phyloP scores from a whole-genome alignment of 1,140 invertebrate genomes.

The Camponotus vicinus region DNA sequence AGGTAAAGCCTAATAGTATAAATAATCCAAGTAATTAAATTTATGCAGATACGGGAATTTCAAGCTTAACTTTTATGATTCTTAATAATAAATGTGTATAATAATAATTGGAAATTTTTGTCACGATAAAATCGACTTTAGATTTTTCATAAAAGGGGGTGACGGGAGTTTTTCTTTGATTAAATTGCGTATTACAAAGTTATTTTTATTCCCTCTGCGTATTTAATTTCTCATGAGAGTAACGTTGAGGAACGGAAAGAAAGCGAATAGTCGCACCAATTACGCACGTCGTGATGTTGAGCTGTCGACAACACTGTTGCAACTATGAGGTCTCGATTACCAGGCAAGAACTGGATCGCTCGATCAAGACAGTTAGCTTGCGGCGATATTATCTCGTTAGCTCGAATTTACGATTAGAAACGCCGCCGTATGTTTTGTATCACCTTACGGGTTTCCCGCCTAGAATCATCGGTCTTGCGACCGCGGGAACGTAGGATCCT shows the following conservation, averaged over 20 bases:
- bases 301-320: conserved; percentile 32
- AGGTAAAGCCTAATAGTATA: neutral
- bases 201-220: neutral
- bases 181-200: neutral
- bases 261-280: conserved; percentile 40
- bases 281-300: conserved; percentile 41
- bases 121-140: neutral
- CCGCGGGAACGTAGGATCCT: conserved; percentile 31
- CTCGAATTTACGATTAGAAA: conserved; percentile 73
- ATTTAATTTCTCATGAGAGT: conserved; percentile 23
- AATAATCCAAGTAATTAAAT: neutral
- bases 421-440: conserved; percentile 44
- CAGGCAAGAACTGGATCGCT: conserved; percentile 54
- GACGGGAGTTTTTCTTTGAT: neutral
- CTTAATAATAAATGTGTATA: neutral
- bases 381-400: conserved; percentile 69
- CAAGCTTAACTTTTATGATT: neutral
- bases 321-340: conserved; percentile 60
- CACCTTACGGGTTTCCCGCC: conserved; percentile 26
- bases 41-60: neutral
- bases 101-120: neutral
- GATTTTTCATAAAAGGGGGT: neutral
- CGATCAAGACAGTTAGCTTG: conserved; percentile 43
- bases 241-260: conserved; percentile 22
- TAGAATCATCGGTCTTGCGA: conserved; percentile 25